Percentiles rank a stretch among this genome's conserved stretches.
Conservation (phyloP, 2,888 invertebrate genomes). For the Drosophila austrosaltans region DNA sequence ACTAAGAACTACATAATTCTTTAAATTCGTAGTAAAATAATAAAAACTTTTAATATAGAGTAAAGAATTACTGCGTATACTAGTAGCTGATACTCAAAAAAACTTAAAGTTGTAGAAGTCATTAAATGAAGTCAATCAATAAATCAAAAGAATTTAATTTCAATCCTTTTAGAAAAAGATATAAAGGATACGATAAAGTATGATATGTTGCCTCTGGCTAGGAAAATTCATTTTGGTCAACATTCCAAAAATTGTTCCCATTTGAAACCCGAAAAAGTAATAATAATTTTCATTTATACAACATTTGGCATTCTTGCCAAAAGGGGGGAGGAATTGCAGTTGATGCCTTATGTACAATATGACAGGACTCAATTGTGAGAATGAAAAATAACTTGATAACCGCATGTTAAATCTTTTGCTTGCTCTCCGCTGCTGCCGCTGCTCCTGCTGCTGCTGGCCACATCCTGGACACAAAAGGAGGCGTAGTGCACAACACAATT, state of each 20-base stretch:
- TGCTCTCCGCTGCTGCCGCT: background rate
- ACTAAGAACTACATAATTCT: too few relatives aligned
- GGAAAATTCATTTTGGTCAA: background rate
- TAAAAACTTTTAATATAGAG: too few relatives aligned
- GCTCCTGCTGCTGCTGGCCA: constrained; percentile 28
- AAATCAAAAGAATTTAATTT: too few relatives aligned
- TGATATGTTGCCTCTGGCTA: background rate
- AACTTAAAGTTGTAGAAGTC: too few relatives aligned
- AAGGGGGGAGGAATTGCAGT: background rate
- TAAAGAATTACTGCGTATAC: too few relatives aligned
- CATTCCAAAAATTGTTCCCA: background rate
- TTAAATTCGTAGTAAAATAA: too few relatives aligned
- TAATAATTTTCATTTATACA: background rate
- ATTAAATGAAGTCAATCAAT: too few relatives aligned
- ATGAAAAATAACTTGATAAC: constrained; percentile 76
- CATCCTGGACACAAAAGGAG: constrained; percentile 28
- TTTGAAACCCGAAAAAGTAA: background rate
- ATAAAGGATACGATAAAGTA: background rate
- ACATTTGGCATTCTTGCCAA: background rate
- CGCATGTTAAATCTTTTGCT: constrained; percentile 63
- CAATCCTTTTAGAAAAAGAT: too few relatives aligned
- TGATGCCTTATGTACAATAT: constrained; percentile 10
- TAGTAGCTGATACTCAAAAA: too few relatives aligned
- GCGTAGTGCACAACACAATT: constrained; percentile 60
- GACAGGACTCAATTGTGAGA: constrained; percentile 66